Evolutionary conservation across 2,888 invertebrate species (phyloP).

Genomic region (Cataglyphis rosenhaueri): DNA sequence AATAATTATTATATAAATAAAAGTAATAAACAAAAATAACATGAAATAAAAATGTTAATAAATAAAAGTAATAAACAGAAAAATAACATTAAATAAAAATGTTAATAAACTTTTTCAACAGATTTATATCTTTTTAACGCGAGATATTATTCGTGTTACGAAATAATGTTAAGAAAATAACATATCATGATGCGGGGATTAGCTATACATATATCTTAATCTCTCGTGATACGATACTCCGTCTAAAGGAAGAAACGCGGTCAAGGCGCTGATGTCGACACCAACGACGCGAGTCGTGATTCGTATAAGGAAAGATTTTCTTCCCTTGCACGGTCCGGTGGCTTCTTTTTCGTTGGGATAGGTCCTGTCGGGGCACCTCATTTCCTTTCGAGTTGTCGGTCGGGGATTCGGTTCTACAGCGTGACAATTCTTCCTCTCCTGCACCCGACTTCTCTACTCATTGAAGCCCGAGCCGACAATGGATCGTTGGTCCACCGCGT

Average conservation of each 20-base stretch:
- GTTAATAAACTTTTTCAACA: background rate
- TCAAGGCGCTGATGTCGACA: slow-evolving; percentile 40
- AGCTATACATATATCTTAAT: slow-evolving; percentile 46
- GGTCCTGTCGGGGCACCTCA: slow-evolving; percentile 76
- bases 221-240: slow-evolving; percentile 35
- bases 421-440: slow-evolving; percentile 62
- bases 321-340: slow-evolving; percentile 65
- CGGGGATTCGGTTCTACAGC: slow-evolving; percentile 67
- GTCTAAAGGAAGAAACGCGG: slow-evolving; percentile 41
- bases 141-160: background rate
- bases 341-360: slow-evolving; percentile 75
- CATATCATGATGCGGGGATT: slow-evolving; percentile 5
- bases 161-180: slow-evolving; percentile 5
- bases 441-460: slow-evolving; percentile 59
- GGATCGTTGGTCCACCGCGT: slow-evolving; percentile 72
- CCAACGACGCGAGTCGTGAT: slow-evolving; percentile 57
- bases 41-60: background rate
- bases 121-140: background rate
- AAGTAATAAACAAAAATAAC: background rate
- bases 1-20: background rate
- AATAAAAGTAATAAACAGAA: background rate
- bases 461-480: slow-evolving; percentile 74
- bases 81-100: background rate
- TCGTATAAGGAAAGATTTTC: slow-evolving; percentile 66
- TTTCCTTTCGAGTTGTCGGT: slow-evolving; percentile 74